Conservation (phyloP, 2,888 invertebrate genomes). For the Tetragnatha montana region DNA sequence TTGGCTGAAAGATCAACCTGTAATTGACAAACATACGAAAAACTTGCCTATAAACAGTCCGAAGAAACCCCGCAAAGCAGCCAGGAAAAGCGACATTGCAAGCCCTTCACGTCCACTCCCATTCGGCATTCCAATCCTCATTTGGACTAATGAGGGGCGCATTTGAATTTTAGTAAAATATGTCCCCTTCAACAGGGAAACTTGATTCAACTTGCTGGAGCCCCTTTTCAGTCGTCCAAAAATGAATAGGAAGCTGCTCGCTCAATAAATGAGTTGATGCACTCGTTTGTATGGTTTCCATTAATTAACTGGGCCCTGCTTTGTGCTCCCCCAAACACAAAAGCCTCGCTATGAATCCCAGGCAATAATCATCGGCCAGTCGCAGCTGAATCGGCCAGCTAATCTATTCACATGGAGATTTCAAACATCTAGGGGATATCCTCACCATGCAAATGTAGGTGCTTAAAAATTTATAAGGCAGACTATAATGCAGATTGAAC, state of each 20-base stretch:
- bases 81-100: too few species aligned
- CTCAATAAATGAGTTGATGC: background rate
- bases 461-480: constrained; percentile 37
- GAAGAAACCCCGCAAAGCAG: too few species aligned
- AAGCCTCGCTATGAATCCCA: constrained; percentile 24
- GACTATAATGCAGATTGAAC: constrained; percentile 37
- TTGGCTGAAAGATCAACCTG: too few species aligned
- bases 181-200: background rate
- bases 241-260: background rate
- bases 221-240: background rate
- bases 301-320: constrained; percentile 10
- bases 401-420: constrained; percentile 46
- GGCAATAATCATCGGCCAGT: background rate
- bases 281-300: constrained; percentile 20
- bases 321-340: background rate
- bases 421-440: constrained; percentile 26
- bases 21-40: too few species aligned
- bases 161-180: background rate
- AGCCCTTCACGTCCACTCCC: too few species aligned
- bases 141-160: background rate
- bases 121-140: background rate
- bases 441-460: constrained; percentile 34
- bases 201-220: background rate
- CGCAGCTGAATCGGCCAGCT: background rate
- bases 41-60: too few species aligned